Base-by-base conservation (phyloP, 2,113 vertebrate species). In the Mobula birostris region DNA sequence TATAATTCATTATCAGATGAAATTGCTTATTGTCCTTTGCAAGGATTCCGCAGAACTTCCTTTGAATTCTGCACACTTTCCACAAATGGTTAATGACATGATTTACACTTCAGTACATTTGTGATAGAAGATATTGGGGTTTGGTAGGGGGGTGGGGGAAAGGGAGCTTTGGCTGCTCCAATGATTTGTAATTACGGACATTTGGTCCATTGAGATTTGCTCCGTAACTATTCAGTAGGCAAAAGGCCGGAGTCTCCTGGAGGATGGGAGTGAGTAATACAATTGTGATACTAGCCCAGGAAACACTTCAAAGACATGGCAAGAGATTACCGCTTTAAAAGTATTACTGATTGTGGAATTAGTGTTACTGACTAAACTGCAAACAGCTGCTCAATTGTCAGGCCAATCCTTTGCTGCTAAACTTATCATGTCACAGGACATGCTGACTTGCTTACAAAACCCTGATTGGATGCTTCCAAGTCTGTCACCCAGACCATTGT, bases 251-350 rank as follows among this genome's bases (percentile, higher is more conserved):
- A 61, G 82, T 29, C 82, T 85, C 82, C 82, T 24, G 29, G 82
- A 87, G 29, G 29, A 21, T 87, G 56, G 56, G 83, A 87, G 83
- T 63, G 27, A 58, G 85, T 90, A 58, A 27, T n/a, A 32, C 66
- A 90, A 90, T 66, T 90, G 29, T 63, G 63, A 32, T 32, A n/a
- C 85, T 32, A 7, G 29, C 63, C 12, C 14, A 90, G 29, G 61
- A 90, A 90, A 90, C 14, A 27, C 61, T 66, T 90, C 61, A 90
- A 90, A 90, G 85, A 66, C 85, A 90, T 90, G n/a, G 29, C 61
- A 90, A 19, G 61, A n/a, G 85, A 90, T 90, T 66, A 66, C 61
- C 61, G 29, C 61, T 90, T 66, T 90, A 61, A 90, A 90, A 90
- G 61, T 58, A 87, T 63, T 63, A 12, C 83, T 87, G 56, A n/a